These are phyloP conservation scores for Erebia palarica DNA, from an alignment of 2,888 invertebrate genomes.

Conservation along the genomic window DNA sequence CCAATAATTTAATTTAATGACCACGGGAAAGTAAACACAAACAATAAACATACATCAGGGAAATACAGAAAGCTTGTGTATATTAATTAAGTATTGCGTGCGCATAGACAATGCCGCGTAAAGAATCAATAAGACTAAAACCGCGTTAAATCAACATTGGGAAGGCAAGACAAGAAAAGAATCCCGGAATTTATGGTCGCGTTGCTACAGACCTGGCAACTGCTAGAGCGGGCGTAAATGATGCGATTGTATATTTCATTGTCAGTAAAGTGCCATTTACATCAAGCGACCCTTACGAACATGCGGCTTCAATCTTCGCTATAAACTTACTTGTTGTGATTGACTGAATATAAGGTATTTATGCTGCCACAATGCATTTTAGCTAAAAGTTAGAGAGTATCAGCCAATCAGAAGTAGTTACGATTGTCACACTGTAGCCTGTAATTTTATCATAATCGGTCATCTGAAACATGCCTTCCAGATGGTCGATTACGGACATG, in stretches of 20 bases:
- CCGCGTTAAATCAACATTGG: slow-evolving; percentile 82
- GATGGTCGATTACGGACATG: too few species aligned
- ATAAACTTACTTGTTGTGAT: too few species aligned
- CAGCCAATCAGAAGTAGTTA: too few species aligned
- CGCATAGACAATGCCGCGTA: slow-evolving; percentile 74
- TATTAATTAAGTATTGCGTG: slow-evolving; percentile 79
- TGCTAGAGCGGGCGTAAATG: slow-evolving; percentile 62
- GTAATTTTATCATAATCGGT: too few species aligned
- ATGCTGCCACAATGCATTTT: too few species aligned
- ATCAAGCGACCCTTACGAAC: background rate
- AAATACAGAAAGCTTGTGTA: slow-evolving; percentile 58
- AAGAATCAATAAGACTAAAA: slow-evolving; percentile 83
- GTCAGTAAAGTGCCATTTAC: slow-evolving; percentile 48
- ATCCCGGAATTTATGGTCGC: slow-evolving; percentile 78
- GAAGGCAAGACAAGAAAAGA: slow-evolving; percentile 79
- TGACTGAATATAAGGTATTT: too few species aligned
- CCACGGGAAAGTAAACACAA: slow-evolving; percentile 24
- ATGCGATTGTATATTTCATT: slow-evolving; percentile 59
- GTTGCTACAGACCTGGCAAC: slow-evolving; percentile 57
- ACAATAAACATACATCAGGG: slow-evolving; percentile 57
- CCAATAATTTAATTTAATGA: slow-evolving; percentile 23
- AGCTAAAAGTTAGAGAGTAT: too few species aligned
- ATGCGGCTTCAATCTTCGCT: too few species aligned
- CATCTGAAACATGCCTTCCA: background rate
- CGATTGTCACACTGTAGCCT: too few species aligned